Evolutionary conservation across 2,797 vertebrate genomes (phyloP), one percentile per base, ranked within the genome.

Genomic region (Hylomyscus alleni): DNA sequence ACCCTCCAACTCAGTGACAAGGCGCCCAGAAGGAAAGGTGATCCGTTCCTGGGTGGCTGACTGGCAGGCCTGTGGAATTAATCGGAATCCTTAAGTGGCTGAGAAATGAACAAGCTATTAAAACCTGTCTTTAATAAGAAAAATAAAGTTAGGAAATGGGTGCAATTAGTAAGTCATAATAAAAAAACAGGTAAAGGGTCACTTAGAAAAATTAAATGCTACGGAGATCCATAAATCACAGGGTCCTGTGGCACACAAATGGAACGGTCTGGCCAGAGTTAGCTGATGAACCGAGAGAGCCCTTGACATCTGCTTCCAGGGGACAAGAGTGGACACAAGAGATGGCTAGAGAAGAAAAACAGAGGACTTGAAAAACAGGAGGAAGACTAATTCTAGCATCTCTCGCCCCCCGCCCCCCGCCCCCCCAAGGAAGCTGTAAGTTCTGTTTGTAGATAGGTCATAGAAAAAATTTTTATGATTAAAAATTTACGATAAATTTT

Each of bases 401-500:
- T 11, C 40, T 1, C 2, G 1, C 12, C 82, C 26, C 15, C 8
- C 56, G 10, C n/a, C 13, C 26, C n/a, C 13, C 22, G 10, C 7
- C 52, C 47, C 82, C 37, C 54, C 90, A 50, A 92, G 93, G 92
- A 94, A 92, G 89, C 75, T 83, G 2, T 95, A 94, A 89, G 93
- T 93, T 90, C 94, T 1, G 24, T 95, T 91, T 75, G 95, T 89
- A 96, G 91, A 89, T 94, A 72, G 94, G 95, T 91, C 93, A 93
- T 22, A 93, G 96, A 50, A 69, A 94, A 93, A 96, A 93, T 94
- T 97, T 96, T 97, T 96, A 97, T 97, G 96, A 97, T 98, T 92
- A 96, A 96, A 98, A 97, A 94, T 97, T 97, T 97, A 97, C 40
- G 67, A 97, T 97, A 96, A 96, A 97, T 96, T 97, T 97, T 97